These are phyloP conservation scores for Microplitis manilae DNA, from an alignment of 2,888 invertebrate species.

Conservation along the genomic window DNA sequence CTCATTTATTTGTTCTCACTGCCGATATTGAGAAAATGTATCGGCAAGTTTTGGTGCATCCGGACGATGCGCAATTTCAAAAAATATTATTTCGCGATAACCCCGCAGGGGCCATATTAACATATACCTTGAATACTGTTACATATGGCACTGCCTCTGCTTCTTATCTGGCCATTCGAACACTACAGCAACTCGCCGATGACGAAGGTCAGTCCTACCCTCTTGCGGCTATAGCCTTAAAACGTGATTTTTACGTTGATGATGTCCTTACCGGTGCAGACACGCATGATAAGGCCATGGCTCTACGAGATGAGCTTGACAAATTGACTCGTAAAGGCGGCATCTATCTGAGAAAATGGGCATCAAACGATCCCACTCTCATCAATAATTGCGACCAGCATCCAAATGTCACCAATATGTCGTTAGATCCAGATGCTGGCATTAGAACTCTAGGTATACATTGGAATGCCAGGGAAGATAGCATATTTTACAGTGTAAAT, in stretches of 20 bases:
- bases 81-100: slow-evolving; percentile 36
- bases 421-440: neutral
- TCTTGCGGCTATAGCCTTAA: slow-evolving; percentile 26
- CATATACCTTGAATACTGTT: slow-evolving; percentile 35
- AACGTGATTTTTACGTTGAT: slow-evolving; percentile 45
- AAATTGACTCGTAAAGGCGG: slow-evolving; percentile 32
- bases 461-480: slow-evolving; percentile 42
- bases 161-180: slow-evolving; percentile 38
- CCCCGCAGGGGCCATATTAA: neutral
- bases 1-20: slow-evolving; percentile 40
- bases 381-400: neutral
- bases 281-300: slow-evolving; percentile 28
- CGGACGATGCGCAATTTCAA: slow-evolving; percentile 40
- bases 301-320: slow-evolving; percentile 31
- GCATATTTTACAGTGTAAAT: slow-evolving; percentile 38
- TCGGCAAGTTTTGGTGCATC: slow-evolving; percentile 38
- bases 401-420: neutral
- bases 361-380: slow-evolving; percentile 36
- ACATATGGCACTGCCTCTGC: slow-evolving; percentile 41
- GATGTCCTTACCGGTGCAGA: slow-evolving; percentile 43
- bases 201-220: slow-evolving; percentile 44
- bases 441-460: neutral
- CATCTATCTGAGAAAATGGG: slow-evolving; percentile 43
- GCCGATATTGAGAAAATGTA: slow-evolving; percentile 47
- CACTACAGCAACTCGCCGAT: slow-evolving; percentile 31